A percentile compares a stretch with the other conserved stretches of the same genome.
Evolutionary conservation across 2,888 invertebrate species (phyloP).

Genomic region (Lydus trimaculatus): DNA sequence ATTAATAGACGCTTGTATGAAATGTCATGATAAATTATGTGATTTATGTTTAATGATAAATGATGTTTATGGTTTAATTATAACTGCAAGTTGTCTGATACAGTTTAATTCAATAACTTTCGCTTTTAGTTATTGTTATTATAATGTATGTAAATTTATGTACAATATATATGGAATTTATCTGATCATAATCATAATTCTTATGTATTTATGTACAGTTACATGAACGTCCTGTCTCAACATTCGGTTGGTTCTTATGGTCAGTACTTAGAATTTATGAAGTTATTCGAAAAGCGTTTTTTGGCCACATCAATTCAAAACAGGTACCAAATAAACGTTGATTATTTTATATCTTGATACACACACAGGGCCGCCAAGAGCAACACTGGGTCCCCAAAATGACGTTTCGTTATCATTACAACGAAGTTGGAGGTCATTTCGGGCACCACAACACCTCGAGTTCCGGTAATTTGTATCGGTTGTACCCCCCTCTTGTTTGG

Average conservation of each 20-base stretch:
- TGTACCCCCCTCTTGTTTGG: no score
- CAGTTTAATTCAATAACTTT: background rate
- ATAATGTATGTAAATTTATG: background rate
- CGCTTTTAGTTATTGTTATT: background rate
- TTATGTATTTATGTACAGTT: background rate
- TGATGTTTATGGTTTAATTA: background rate
- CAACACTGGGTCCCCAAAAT: no score
- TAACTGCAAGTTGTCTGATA: background rate
- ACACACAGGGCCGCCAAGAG: no score
- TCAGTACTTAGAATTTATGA: background rate
- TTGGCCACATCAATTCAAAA: background rate
- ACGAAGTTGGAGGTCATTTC: no score
- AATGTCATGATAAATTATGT: background rate
- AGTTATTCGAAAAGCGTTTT: constrained; percentile 3
- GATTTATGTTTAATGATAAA: background rate
- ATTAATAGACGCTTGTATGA: background rate
- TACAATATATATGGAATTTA: background rate
- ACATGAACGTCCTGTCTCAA: background rate
- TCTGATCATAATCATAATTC: background rate
- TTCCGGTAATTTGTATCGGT: no score
- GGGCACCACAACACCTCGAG: no score
- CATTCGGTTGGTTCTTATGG: background rate
- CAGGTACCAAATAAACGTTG: no score
- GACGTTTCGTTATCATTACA: no score
- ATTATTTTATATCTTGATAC: no score